A percentile compares a stretch with the other conserved stretches of the same genome.
Evolutionary conservation across 2,797 vertebrate species (phyloP).

Genomic region (Anniella stebbinsi): DNA sequence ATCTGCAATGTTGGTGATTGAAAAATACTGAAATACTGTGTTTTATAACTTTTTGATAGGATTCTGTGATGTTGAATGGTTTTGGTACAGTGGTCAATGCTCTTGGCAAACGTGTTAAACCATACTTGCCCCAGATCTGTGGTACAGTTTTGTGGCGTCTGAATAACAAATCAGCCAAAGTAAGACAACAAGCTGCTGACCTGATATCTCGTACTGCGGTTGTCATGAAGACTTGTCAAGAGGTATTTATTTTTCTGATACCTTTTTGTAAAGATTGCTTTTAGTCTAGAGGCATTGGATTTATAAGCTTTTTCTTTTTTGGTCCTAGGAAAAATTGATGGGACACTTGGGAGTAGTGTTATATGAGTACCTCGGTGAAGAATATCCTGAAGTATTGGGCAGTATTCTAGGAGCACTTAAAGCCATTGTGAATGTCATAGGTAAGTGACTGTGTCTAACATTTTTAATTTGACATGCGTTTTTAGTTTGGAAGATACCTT

Average conservation of each 20-base stretch:
- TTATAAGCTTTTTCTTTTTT: conserved; percentile 12
- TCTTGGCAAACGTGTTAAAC: conserved; percentile 97
- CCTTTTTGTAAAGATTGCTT: background rate
- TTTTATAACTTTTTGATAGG: conserved; percentile 77
- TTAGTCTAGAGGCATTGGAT: background rate
- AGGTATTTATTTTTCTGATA: conserved; percentile 80
- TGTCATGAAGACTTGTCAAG: conserved; percentile 99
- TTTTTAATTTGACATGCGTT: background rate
- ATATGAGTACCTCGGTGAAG: conserved; percentile 98
- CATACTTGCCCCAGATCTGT: conserved; percentile 98
- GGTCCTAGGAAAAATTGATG: conserved; percentile 96
- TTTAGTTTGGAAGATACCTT: background rate
- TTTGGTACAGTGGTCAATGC: conserved; percentile 99
- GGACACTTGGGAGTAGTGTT: conserved; percentile 98
- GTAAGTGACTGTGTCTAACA: conserved; percentile 72
- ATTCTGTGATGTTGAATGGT: conserved; percentile 99
- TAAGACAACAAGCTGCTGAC: conserved; percentile 97
- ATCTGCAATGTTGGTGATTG: background rate
- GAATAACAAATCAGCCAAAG: conserved; percentile 99
- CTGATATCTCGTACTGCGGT: conserved; percentile 98
- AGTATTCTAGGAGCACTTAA: conserved; percentile 98
- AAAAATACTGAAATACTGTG: background rate
- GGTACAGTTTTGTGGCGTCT: conserved; percentile 99
- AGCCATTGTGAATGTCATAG: conserved; percentile 99
- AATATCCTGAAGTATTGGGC: conserved; percentile 97